phyloP scores from a whole-genome alignment of 2,888 invertebrate genomes.

The Notocelia uddmanniana region DNA sequence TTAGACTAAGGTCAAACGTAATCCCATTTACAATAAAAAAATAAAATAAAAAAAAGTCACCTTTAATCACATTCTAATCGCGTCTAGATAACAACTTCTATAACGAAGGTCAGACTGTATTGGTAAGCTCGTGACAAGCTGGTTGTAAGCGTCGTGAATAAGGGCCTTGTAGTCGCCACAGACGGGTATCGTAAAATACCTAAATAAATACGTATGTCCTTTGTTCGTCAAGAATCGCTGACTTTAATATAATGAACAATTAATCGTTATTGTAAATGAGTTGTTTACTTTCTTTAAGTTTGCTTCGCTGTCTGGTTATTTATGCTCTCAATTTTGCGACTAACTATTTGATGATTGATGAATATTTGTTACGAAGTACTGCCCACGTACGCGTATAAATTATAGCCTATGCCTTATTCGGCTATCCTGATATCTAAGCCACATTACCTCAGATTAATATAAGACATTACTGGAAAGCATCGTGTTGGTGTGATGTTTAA shows the following conservation, averaged over 20 bases:
- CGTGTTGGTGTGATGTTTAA: no score
- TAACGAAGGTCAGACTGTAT: not conserved
- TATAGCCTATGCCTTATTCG: no score
- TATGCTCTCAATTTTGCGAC: not conserved
- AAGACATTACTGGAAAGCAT: no score
- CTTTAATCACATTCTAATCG: no score
- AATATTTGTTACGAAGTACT: not conserved
- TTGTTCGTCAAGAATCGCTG: constrained; percentile 4
- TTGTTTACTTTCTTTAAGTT: not conserved
- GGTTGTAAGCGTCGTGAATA: not conserved
- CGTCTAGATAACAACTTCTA: no score
- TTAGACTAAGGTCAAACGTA: no score
- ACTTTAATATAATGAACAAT: not conserved
- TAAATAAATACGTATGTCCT: constrained; percentile 4
- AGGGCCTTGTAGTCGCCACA: not conserved
- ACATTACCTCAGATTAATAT: no score
- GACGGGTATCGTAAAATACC: not conserved
- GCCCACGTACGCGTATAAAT: no score
- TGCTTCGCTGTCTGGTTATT: not conserved
- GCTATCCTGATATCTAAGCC: no score
- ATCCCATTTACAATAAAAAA: no score
- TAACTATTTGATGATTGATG: not conserved
- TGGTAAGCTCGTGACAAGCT: not conserved
- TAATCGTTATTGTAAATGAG: constrained; percentile 4
- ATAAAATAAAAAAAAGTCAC: no score